Conservation (phyloP, 2,113 vertebrate genomes). For the Apeltes quadracus region DNA sequence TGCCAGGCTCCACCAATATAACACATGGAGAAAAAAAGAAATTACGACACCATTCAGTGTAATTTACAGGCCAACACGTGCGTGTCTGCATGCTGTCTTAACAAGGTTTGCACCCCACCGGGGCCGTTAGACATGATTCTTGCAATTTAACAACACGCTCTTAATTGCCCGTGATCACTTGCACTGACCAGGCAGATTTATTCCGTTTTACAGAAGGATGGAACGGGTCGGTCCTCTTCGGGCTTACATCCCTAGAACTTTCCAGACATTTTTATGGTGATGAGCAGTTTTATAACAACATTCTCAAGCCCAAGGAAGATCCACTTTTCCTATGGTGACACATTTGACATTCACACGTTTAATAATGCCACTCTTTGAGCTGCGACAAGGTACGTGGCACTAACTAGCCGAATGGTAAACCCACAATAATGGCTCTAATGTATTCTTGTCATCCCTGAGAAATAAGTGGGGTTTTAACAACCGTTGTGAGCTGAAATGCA, state of each 20-base stretch:
- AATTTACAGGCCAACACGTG: slow-evolving; percentile 34
- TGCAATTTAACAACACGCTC: slow-evolving; percentile 47
- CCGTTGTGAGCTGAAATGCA: slow-evolving; percentile 12
- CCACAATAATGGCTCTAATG: slow-evolving; percentile 50
- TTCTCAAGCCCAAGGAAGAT: slow-evolving; percentile 23
- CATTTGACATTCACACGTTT: slow-evolving; percentile 31
- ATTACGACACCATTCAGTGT: background rate
- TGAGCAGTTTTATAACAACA: slow-evolving; percentile 20
- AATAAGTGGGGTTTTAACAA: slow-evolving; percentile 38
- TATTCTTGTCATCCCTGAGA: slow-evolving; percentile 30
- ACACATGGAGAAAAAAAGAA: background rate
- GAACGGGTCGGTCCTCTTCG: slow-evolving; percentile 42
- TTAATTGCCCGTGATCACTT: slow-evolving; percentile 65
- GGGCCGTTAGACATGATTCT: slow-evolving; percentile 54
- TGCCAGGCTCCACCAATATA: background rate
- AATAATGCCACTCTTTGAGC: slow-evolving; percentile 19
- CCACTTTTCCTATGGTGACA: slow-evolving; percentile 24
- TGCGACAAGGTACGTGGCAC: slow-evolving; percentile 11
- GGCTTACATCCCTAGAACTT: slow-evolving; percentile 34
- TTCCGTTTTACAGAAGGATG: slow-evolving; percentile 46
- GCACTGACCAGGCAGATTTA: slow-evolving; percentile 42
- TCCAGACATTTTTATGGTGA: slow-evolving; percentile 37
- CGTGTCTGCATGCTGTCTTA: slow-evolving; percentile 28
- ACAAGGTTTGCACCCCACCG: slow-evolving; percentile 44
- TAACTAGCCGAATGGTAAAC: slow-evolving; percentile 47